Percentiles rank a stretch among this genome's conserved stretches.
These are phyloP conservation scores for Cichladusa arquata DNA, from an alignment of 2,113 vertebrate species.

Conservation along the genomic window DNA sequence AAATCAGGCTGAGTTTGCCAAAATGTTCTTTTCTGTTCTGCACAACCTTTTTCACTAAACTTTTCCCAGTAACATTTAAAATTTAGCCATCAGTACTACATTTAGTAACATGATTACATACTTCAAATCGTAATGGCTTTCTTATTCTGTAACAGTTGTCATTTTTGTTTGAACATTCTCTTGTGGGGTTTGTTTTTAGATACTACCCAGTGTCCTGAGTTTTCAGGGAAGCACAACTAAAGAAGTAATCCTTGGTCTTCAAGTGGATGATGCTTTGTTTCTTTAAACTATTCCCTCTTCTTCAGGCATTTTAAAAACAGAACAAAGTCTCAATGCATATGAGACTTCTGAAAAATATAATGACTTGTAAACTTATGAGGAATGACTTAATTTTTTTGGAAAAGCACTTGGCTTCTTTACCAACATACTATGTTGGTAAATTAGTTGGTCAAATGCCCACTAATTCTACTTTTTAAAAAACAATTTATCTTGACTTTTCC, in stretches of 20 bases:
- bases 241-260: neutral
- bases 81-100: neutral
- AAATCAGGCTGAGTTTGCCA: conserved; percentile 52
- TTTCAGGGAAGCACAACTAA: neutral
- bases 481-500: neutral
- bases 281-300: neutral
- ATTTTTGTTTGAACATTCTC: neutral
- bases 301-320: neutral
- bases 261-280: neutral
- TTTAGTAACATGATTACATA: neutral
- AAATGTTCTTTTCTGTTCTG: neutral
- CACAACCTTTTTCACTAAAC: neutral
- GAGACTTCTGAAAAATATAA: neutral
- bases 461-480: neutral
- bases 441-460: neutral
- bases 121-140: neutral
- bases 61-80: neutral
- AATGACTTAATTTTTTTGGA: neutral
- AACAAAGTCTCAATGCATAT: fast-evolving
- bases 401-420: neutral
- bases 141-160: neutral
- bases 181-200: neutral
- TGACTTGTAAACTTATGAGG: neutral
- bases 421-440: neutral
- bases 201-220: neutral